phyloP scores from a whole-genome alignment of 2,797 vertebrate species.

The Tachyglossus aculeatus region DNA sequence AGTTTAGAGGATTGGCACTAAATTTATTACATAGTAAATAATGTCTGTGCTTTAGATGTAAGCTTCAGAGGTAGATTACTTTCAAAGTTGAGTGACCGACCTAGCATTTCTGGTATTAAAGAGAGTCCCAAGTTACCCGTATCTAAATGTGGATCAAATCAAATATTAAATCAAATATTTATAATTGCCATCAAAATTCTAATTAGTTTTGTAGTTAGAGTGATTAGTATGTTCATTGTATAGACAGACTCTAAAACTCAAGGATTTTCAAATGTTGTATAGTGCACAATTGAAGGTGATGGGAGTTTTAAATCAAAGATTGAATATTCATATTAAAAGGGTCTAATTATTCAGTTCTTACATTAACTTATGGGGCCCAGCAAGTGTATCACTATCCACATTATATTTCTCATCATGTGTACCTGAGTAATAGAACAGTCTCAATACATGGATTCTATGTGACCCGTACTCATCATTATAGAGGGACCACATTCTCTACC shows the following conservation, averaged over 20 bases:
- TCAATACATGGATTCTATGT: not conserved
- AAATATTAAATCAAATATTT: constrained; percentile 31
- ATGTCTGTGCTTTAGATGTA: constrained; percentile 4
- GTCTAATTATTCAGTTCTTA: not conserved
- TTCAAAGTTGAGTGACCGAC: not conserved
- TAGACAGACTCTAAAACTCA: constrained; percentile 3
- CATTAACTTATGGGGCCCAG: not conserved
- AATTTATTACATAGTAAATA: not conserved
- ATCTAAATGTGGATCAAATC: constrained; percentile 13
- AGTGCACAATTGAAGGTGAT: not conserved
- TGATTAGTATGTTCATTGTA: not conserved
- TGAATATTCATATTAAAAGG: not conserved
- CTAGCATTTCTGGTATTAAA: not conserved
- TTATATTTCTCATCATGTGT: not conserved
- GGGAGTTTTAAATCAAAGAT: not conserved
- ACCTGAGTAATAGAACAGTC: not conserved
- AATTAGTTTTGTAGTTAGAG: constrained; percentile 5
- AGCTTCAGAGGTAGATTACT: not conserved
- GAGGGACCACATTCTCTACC: not conserved
- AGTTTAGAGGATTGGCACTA: constrained; percentile 18
- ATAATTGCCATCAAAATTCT: not conserved
- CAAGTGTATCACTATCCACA: not conserved
- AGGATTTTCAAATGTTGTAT: constrained; percentile 1
- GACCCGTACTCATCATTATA: not conserved
- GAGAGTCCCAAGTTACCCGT: not conserved